Base-by-base conservation (phyloP, 2,888 invertebrate species). In the Tanaodytes sp. region DNA sequence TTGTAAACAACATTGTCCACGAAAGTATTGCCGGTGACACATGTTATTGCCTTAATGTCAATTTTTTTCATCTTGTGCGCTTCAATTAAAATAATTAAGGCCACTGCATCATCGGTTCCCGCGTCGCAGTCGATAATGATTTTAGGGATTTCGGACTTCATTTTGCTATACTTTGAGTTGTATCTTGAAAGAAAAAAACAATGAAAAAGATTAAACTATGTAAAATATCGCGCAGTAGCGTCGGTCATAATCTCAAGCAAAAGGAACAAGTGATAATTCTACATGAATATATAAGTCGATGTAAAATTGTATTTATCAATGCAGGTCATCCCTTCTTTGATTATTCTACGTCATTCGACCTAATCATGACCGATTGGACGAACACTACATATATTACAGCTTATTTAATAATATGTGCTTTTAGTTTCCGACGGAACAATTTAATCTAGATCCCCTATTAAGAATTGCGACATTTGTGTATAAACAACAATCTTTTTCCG, bases 21-120 rank as follows among this genome's bases (percentile, higher is more conserved):
- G 1, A 82, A 84, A 0, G 92, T 91, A 79, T 94, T 95, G 0
- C 95, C 95, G 74, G 89, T 88, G 0, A 90, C 91, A 51, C 92
- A 92, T 0, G 93, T 93, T 1, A 95, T 88, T 0, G 89, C 94
- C 42, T 92, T 80, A 36, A 94, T 82, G 73, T 90, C 80, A 12
- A 89, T 77, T 48, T 83, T 74, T 1, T 84, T 82, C 5, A 80
- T 71, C 62, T 82, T 84, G 69, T 90, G 88, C 0, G 88, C 88
- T 46, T 87, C 84, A 1, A 90, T 78, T 1, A 91, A 82, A 75
- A 90, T 80, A 51, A 90, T 81, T 36, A 91, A 75, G 0, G 90
- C 91, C 80, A 89, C 85, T 19, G 90, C 90, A 83, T 91, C 91
- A 75, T 91, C 91, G 11, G 87, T 86, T 0, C 91, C 91, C 15